phyloP scores from a whole-genome alignment of 2,888 invertebrate genomes.

The Perizoma affinitatum region DNA sequence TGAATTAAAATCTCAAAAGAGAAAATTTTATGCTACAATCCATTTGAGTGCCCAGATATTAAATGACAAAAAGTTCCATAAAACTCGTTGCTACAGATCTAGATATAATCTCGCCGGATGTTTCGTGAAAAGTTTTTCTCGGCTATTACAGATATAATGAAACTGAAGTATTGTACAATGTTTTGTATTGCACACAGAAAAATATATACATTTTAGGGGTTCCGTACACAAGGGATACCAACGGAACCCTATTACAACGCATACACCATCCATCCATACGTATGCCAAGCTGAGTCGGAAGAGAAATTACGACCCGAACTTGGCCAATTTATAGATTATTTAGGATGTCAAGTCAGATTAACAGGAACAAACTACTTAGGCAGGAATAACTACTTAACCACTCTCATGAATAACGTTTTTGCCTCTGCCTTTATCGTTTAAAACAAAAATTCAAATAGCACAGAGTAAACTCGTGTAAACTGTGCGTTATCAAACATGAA shows the following conservation, averaged over 20 bases:
- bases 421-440: too few relatives aligned
- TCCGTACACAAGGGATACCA: background rate
- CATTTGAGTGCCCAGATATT: conserved; percentile 39
- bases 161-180: conserved; percentile 18
- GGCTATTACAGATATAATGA: conserved; percentile 31
- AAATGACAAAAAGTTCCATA: conserved; percentile 40
- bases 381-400: too few relatives aligned
- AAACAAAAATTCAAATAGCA: too few relatives aligned
- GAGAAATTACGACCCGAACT: too few relatives aligned
- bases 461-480: background rate
- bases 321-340: too few relatives aligned
- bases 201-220: background rate
- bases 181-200: background rate
- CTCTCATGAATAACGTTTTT: too few relatives aligned
- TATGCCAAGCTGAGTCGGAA: too few relatives aligned
- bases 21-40: conserved; percentile 32
- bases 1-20: conserved; percentile 25
- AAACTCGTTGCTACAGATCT: conserved; percentile 34
- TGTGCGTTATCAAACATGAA: conserved; percentile 3
- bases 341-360: too few relatives aligned
- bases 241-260: too few relatives aligned
- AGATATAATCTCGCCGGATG: conserved; percentile 35
- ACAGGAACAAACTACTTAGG: too few relatives aligned
- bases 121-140: conserved; percentile 35
- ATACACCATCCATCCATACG: too few relatives aligned